These are phyloP conservation scores for Danio choprae DNA, from an alignment of 2,797 vertebrate genomes.

Conservation along the genomic window DNA sequence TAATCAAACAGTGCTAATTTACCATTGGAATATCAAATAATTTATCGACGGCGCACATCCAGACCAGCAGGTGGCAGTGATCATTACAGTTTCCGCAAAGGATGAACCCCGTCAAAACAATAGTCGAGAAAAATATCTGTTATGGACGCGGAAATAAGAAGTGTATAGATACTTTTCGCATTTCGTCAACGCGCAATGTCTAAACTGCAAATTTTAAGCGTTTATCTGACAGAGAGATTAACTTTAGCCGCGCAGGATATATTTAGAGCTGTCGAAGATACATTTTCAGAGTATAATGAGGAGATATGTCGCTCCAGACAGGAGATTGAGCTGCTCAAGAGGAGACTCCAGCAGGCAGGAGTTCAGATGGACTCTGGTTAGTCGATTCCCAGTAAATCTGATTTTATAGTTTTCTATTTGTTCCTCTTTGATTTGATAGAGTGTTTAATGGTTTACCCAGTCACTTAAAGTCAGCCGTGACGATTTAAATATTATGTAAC, in stretches of 20 bases:
- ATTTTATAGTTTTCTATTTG: neutral
- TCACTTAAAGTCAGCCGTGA: neutral
- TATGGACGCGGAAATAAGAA: neutral
- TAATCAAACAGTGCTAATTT: neutral
- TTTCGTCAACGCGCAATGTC: slow-evolving; percentile 36
- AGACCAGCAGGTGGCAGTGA: slow-evolving; percentile 20
- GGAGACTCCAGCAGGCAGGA: slow-evolving; percentile 49
- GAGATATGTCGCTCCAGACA: slow-evolving; percentile 54
- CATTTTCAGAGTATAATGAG: slow-evolving; percentile 55
- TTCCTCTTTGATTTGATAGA: neutral
- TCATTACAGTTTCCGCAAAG: neutral
- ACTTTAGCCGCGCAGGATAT: slow-evolving; percentile 61
- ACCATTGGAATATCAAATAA: neutral
- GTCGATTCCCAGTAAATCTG: neutral
- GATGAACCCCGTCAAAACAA: neutral
- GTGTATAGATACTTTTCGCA: neutral
- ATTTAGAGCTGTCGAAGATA: slow-evolving; percentile 60
- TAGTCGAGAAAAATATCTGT: neutral
- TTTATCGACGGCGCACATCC: neutral
- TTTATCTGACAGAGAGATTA: slow-evolving; percentile 56
- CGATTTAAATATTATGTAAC: neutral
- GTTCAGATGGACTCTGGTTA: slow-evolving; percentile 52
- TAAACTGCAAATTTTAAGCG: slow-evolving; percentile 47
- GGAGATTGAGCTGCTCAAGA: slow-evolving; percentile 55
- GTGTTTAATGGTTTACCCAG: neutral